Conservation (phyloP, 2,113 vertebrate species). For the Quiscalus mexicanus region DNA sequence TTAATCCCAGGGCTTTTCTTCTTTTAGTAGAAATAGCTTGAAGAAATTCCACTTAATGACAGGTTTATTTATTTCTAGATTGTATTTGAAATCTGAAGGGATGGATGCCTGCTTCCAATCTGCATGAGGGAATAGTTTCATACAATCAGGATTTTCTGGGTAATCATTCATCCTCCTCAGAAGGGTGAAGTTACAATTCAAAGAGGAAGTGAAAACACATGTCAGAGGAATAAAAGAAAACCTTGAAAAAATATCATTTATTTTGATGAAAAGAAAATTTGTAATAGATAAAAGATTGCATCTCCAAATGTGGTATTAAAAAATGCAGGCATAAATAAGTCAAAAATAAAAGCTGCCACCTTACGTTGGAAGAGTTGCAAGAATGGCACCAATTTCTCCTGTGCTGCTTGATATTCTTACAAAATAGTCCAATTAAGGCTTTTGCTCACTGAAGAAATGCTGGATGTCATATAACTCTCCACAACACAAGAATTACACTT, state of each 20-base stretch:
- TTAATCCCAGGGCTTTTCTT: neutral
- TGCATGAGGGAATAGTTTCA: neutral
- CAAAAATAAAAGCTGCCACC: neutral
- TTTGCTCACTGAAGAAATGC: neutral
- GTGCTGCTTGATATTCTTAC: neutral
- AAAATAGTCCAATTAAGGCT: neutral
- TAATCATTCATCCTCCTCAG: neutral
- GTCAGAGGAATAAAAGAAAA: neutral
- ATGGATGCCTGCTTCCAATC: neutral
- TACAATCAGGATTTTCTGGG: neutral
- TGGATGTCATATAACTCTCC: neutral
- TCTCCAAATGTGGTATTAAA: neutral
- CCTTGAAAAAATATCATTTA: neutral
- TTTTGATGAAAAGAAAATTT: neutral
- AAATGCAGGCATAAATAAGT: neutral
- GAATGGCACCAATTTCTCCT: neutral
- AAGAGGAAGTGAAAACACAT: neutral
- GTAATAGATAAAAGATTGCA: neutral
- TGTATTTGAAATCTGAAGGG: neutral
- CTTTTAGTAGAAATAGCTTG: neutral
- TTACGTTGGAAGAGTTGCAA: neutral
- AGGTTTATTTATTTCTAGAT: neutral
- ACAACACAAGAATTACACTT: neutral
- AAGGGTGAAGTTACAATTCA: neutral
- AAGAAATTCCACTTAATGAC: neutral